Evolutionary conservation across 1,140 invertebrate species (phyloP), one percentile per base, ranked within the genome.

Genomic region (Drosophila albomicans): DNA sequence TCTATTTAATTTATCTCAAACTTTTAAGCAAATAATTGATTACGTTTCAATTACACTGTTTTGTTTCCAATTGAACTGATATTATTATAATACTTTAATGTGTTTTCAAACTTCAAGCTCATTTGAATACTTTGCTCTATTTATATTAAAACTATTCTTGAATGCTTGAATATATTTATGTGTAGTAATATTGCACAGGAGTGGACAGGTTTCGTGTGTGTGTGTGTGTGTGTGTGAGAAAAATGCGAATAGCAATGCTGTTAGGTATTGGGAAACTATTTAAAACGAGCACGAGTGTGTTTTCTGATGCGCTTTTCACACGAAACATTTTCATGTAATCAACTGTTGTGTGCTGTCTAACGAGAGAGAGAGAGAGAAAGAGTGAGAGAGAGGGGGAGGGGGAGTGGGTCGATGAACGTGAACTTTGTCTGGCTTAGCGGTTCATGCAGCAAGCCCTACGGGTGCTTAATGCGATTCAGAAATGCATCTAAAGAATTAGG

Each of bases 371-470:
- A 25, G 3, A 25, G 20, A 25, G 3, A 25, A 0, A 25, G 3
- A 25, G 20, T 0, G 20, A 25, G 20, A 25, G 20, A 0, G 20
- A 4, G 3, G 20, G 20, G 20, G 20, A 20, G 0, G 20, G 43
- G 15, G 43, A 25, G 20, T 48, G 52, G 58, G 58, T 69, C 58
- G 49, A 63, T 75, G 72, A 15, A 75, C 66, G 51, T 75, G 66
- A 75, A 75, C 66, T 75, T 75, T 75, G 66, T 57, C 66, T 49
- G 67, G 72, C 72, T 75, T 75, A 51, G 72, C 65, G 57, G 71
- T 73, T 35, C 63, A 58, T 7, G 45, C 52, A 46, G 49, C 57
- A 46, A 56, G 64, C 64, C 38, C 64, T 20, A 41, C 63, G 58
- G 46, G n/a, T 43, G 66, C 72, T 62, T 70, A 75, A 75, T 75